Evolutionary conservation across 2,888 invertebrate genomes (phyloP).

Genomic region (Sussaba pulchella): DNA sequence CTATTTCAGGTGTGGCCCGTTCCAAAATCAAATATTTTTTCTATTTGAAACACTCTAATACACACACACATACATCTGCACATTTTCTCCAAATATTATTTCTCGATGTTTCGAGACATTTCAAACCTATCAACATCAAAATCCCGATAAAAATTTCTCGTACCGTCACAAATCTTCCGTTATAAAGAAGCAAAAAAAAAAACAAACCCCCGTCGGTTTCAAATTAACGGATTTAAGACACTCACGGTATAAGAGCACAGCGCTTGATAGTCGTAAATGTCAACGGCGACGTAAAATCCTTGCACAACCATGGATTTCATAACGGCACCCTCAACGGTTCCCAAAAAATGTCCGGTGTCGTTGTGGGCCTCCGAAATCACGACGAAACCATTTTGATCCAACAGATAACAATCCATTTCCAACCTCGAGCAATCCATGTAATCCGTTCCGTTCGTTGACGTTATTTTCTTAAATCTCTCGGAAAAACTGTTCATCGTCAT

Average conservation of each 20-base stretch:
- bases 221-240: too few relatives aligned
- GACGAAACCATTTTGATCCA: slow-evolving; percentile 96
- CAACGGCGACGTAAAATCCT: slow-evolving; percentile 90
- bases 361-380: slow-evolving; percentile 89
- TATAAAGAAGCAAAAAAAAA: too few relatives aligned
- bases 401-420: slow-evolving; percentile 91
- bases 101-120: too few relatives aligned
- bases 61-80: too few relatives aligned
- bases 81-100: too few relatives aligned
- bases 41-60: too few relatives aligned
- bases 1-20: too few relatives aligned
- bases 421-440: slow-evolving; percentile 79
- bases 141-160: too few relatives aligned
- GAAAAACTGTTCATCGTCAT: slow-evolving; percentile 90
- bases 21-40: too few relatives aligned
- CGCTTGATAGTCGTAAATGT: slow-evolving; percentile 94
- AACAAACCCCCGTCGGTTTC: too few relatives aligned
- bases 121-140: too few relatives aligned
- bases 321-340: slow-evolving; percentile 91
- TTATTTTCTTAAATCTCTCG: slow-evolving; percentile 89
- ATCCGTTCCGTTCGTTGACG: slow-evolving; percentile 85
- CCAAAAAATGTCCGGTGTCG: slow-evolving; percentile 94
- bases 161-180: too few relatives aligned
- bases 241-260: slow-evolving; percentile 87
- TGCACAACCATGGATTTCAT: slow-evolving; percentile 91